A percentile compares a stretch with the other conserved stretches of the same genome.
phyloP scores from a whole-genome alignment of 2,797 vertebrate genomes.

The Diplodus sargus region DNA sequence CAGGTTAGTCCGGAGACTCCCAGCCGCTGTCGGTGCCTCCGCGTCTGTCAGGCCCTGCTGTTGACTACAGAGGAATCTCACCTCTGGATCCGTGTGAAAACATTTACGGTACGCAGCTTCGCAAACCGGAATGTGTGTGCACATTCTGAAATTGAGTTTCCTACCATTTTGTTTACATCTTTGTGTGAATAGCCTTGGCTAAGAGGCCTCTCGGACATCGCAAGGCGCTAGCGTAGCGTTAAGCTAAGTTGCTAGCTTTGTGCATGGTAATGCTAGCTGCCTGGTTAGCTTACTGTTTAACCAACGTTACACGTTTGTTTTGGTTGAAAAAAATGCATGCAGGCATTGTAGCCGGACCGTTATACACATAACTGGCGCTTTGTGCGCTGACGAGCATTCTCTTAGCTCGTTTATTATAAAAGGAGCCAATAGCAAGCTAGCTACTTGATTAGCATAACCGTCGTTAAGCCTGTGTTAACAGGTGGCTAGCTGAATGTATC shows the following conservation, averaged over 20 bases:
- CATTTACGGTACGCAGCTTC: slow-evolving; percentile 62
- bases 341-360: accelerated
- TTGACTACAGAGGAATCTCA: slow-evolving; percentile 47
- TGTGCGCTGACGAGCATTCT: accelerated
- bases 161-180: slow-evolving; percentile 16
- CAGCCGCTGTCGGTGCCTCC: slow-evolving; percentile 28
- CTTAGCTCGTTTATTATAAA: no score
- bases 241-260: slow-evolving; percentile 50
- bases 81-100: slow-evolving; percentile 45
- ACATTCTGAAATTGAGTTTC: accelerated
- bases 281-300: not conserved
- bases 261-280: slow-evolving; percentile 65
- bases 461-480: slow-evolving; percentile 21
- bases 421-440: not conserved
- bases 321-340: accelerated
- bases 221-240: slow-evolving; percentile 26
- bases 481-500: slow-evolving; percentile 4
- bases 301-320: not conserved
- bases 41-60: slow-evolving; percentile 60
- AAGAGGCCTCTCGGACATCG: slow-evolving; percentile 63
- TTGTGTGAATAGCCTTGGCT: slow-evolving; percentile 27
- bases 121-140: accelerated
- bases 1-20: slow-evolving; percentile 46
- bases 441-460: slow-evolving; percentile 26
- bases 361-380: accelerated